phyloP scores from a whole-genome alignment of 1,140 invertebrate genomes.

The Liolophura sinensis region DNA sequence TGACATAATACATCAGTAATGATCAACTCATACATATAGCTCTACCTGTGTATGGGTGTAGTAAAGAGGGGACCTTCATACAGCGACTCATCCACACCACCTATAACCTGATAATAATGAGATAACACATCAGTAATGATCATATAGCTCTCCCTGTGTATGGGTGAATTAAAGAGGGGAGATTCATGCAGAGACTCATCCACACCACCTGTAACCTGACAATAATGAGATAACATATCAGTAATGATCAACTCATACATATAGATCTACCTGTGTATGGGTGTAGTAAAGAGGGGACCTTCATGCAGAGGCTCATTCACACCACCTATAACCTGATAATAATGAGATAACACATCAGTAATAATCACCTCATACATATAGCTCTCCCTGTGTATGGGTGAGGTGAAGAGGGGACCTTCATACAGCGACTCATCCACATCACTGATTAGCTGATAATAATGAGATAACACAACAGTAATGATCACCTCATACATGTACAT shows the following conservation, averaged over 20 bases:
- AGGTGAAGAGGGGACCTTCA: constrained; percentile 37
- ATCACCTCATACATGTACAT: constrained; percentile 50
- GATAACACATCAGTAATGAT: too few relatives aligned
- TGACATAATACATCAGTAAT: constrained; percentile 41
- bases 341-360: constrained; percentile 25
- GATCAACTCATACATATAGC: constrained; percentile 55
- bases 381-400: constrained; percentile 50
- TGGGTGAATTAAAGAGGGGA: constrained; percentile 42
- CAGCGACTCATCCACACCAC: constrained; percentile 37
- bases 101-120: constrained; percentile 38
- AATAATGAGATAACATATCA: too few relatives aligned
- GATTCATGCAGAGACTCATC: neutral
- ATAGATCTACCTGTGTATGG: too few relatives aligned
- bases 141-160: constrained; percentile 49
- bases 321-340: too few relatives aligned
- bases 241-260: too few relatives aligned
- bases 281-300: too few relatives aligned
- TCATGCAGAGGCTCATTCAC: too few relatives aligned
- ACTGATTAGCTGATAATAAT: constrained; percentile 3
- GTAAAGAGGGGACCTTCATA: constrained; percentile 41
- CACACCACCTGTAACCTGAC: too few relatives aligned
- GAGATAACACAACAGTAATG: constrained; percentile 41
- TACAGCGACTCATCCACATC: constrained; percentile 11
- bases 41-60: constrained; percentile 48
- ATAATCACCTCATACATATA: constrained; percentile 55